phyloP scores from a whole-genome alignment of 2,113 vertebrate species.

The Burhinus bistriatus region DNA sequence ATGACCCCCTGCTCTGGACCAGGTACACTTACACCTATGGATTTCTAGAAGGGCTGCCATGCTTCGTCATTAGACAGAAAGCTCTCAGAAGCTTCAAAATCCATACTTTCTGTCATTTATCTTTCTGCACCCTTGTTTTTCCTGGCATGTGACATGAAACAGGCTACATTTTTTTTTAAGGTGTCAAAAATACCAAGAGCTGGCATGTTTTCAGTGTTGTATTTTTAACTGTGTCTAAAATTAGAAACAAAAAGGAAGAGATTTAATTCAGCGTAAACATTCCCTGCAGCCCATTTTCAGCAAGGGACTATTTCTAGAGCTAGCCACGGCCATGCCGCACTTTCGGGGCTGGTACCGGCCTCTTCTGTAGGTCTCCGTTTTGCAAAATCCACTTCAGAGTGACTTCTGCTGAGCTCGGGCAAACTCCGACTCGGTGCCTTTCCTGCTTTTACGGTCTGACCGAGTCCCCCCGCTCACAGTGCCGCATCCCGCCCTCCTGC shows the following conservation, averaged over 20 bases:
- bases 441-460: not conserved
- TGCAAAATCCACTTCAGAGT: not conserved
- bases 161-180: not conserved
- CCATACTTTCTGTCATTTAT: not conserved
- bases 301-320: not conserved
- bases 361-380: not conserved
- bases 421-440: not conserved
- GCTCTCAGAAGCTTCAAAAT: not conserved
- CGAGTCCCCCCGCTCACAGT: accelerated
- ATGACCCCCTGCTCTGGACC: not conserved
- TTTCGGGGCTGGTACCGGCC: not conserved
- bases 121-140: slow-evolving; percentile 54
- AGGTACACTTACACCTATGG: not conserved
- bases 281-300: not conserved
- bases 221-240: slow-evolving; percentile 36
- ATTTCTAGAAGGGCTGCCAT: not conserved
- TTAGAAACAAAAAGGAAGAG: slow-evolving; percentile 17
- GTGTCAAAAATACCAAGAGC: slow-evolving; percentile 38
- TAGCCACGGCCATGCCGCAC: not conserved
- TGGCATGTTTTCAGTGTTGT: not conserved
- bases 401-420: not conserved
- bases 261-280: not conserved
- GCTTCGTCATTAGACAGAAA: not conserved
- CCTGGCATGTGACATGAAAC: slow-evolving; percentile 52
- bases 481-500: not conserved